Evolutionary conservation across 2,797 vertebrate genomes (phyloP).

Genomic region (Bovichtus diacanthus): DNA sequence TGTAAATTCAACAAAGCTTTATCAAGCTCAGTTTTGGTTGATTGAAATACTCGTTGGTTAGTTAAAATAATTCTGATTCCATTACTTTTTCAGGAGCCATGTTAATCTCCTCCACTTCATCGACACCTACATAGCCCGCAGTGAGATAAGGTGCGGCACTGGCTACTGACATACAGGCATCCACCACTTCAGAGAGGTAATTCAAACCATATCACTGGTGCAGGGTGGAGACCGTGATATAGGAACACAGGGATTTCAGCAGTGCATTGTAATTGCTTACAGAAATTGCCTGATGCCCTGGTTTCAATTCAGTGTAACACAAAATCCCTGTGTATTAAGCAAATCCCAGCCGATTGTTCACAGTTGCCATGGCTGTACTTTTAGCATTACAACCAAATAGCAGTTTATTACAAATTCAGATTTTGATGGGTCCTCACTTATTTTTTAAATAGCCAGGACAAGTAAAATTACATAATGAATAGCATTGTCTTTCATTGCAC

Average conservation of each 20-base stretch:
- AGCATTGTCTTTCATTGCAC: neutral
- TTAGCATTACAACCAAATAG: neutral
- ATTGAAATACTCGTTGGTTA: conserved; percentile 7
- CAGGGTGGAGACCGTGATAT: neutral
- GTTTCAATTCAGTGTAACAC: conserved; percentile 18
- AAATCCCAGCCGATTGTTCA: neutral
- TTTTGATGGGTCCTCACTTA: neutral
- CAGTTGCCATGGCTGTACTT: conserved; percentile 1
- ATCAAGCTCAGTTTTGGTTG: conserved; percentile 4
- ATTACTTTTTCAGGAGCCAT: conserved; percentile 4
- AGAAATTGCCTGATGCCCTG: neutral
- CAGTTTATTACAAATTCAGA: neutral
- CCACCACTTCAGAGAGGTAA: conserved; percentile 31
- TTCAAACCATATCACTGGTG: too few relatives aligned
- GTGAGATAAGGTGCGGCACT: conserved; percentile 61
- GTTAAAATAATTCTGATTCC: neutral
- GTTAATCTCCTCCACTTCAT: neutral
- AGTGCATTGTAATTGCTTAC: neutral
- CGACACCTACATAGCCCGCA: neutral
- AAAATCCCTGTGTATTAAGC: neutral
- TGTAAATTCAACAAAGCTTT: conserved; percentile 22
- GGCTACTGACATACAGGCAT: conserved; percentile 46
- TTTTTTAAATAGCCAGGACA: accelerated
- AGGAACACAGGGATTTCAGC: conserved; percentile 5
- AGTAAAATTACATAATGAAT: neutral